phyloP scores from a whole-genome alignment of 2,113 vertebrate genomes.

The Fulmarus glacialis region DNA sequence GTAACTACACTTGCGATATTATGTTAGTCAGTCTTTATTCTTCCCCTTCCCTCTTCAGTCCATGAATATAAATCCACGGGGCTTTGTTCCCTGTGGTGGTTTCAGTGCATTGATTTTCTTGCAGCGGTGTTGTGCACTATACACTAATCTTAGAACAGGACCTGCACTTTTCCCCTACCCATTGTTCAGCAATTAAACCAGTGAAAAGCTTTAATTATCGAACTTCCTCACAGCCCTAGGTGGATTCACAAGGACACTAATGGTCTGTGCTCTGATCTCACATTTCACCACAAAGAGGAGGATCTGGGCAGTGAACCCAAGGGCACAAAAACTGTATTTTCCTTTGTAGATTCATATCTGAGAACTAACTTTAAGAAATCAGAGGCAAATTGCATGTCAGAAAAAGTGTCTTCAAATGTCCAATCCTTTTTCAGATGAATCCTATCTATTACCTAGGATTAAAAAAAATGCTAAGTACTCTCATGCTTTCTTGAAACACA shows the following conservation, averaged over 20 bases:
- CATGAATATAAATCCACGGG: background rate
- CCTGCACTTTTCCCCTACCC: background rate
- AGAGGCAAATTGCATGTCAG: background rate
- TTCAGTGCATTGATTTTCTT: background rate
- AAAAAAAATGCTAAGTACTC: background rate
- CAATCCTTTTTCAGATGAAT: background rate
- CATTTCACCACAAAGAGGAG: background rate
- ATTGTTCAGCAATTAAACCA: background rate
- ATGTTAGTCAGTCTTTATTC: background rate
- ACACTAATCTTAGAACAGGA: background rate
- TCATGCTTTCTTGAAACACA: background rate
- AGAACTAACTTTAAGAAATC: background rate
- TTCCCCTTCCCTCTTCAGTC: background rate
- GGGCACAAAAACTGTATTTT: background rate
- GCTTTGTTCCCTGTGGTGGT: background rate
- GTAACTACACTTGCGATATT: too few species aligned
- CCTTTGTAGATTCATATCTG: background rate
- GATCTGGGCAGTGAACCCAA: background rate
- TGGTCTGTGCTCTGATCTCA: background rate
- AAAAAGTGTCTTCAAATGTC: background rate
- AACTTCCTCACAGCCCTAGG: background rate
- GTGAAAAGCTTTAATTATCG: background rate
- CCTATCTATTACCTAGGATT: background rate
- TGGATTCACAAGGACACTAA: background rate
- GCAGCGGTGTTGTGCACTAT: background rate